Base-by-base conservation (phyloP, 2,888 invertebrate species). In the Anarsia innoxiella region DNA sequence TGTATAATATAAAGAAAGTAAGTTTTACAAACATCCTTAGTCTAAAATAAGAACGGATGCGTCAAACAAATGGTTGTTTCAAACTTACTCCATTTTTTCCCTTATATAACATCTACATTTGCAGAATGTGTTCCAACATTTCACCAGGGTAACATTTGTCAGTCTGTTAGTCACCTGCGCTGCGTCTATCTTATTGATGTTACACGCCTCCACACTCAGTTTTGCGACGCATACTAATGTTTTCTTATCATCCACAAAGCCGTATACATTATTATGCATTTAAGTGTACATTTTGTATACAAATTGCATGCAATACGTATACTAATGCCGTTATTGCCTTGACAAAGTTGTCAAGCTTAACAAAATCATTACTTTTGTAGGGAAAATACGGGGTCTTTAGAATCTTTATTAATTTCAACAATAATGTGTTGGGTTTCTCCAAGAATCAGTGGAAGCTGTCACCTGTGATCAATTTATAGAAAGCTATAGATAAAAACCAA, bases 141-240 rank as follows among this genome's bases (percentile, higher is more conserved):
- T 52, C 54, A 45, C 47, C 39, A 44, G 55, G 50, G 50, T 51
- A 53, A 56, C 46, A 56, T 66, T 67, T 63, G 62, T 65, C 56
- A 56, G 53, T 50, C 44, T 47, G 58, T 71, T 67, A 66, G 57
- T 71, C 70, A 73, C 58, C 59, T 61, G 55, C 35, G 40, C 59
- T 61, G 55, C 35, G 40, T 53, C 48, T 41, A 34, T 46, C 43
- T 63, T 60, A 52, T 59, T 59, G 56, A 72, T 65, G 66, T 67
- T 59, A 69, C 66, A 70, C 57, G 67, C 51, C 60, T 67, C 62
- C 53, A 61, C 60, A 59, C 61, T 67, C 53, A 37, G 53, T 44
- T 49, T 52, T 48, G 53, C 59, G 62, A 63, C 62, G 71, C 64
- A 70, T 70, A 70, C 62, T 55, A 68, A 70, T 71, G 57, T 47